Base-by-base conservation (phyloP, 1,140 invertebrate genomes). In the Lysiphlebus fabarum region DNA sequence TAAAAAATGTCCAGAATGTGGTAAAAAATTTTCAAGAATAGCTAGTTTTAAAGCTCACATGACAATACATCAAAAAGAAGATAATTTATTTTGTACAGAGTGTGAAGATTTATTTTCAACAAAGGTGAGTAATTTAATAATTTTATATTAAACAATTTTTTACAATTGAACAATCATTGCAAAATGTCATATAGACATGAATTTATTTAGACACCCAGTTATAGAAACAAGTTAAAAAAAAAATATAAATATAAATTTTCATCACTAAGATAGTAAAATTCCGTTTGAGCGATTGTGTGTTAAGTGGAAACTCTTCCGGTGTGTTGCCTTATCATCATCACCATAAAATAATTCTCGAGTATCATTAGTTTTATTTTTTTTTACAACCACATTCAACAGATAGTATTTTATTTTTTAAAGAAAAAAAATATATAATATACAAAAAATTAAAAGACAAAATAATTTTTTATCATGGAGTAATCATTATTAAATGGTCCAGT, bases 21-120 rank as follows among this genome's bases (percentile, higher is more conserved):
- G 77, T 41, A 74, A 77, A 70, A 84, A 81, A 62, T 89, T 89
- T 71, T 81, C 84, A 2, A 76, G 88, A 53, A 73, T 87, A 44
- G 87, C 88, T 11, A 85, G 86, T 72, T 79, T 89, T 5, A 90
- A 88, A 63, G 82, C 86, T n/a, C 88, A 90, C 68, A 79, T 90
- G 59, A 71, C 84, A 67, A 59, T 87, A 6, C 88, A 90, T 64
- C 83, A 87, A 67, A 83, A 82, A 62, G 87, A 90, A 64, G 87
- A 90, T 68, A 85, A 79, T 65, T 72, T 87, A 10, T 82, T 84
- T 63, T 90, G 88, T 69, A 77, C 80, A 8, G 86, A 88, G 67
- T 90, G 88, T 76, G 82, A 84, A 11, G 86, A 88, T 61, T 84
- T 86, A 66, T 89, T 89, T 74, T 76, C 80, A 56, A 82, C 83